Percentiles rank a stretch among this genome's conserved stretches.
phyloP scores from a whole-genome alignment of 2,888 invertebrate species.

The Conops quadrifasciatus region DNA sequence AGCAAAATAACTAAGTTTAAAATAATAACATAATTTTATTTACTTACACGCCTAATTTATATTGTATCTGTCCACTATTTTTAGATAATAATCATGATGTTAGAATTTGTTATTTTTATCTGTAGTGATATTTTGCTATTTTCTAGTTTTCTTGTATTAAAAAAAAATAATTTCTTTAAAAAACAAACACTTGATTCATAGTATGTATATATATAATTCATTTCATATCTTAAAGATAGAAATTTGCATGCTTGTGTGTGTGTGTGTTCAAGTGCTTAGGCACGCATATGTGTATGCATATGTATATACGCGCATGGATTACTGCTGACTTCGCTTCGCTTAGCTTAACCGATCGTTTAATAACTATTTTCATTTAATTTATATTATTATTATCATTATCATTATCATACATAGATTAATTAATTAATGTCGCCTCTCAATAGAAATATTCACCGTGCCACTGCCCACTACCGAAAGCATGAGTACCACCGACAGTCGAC shows the following conservation, averaged over 20 bases:
- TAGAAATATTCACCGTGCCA: conserved; percentile 32
- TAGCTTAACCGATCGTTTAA: neutral
- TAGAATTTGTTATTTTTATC: conserved; percentile 29
- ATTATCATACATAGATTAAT: conserved; percentile 13
- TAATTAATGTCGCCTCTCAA: conserved; percentile 35
- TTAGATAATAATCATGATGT: conserved; percentile 35
- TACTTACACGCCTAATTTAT: conserved; percentile 24
- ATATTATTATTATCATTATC: conserved; percentile 11
- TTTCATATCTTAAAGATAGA: conserved; percentile 35
- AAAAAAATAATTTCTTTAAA: conserved; percentile 19
- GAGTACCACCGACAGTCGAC: conserved; percentile 35
- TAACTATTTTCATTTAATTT: conserved; percentile 19
- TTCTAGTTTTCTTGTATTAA: conserved; percentile 27
- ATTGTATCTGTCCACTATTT: conserved; percentile 33
- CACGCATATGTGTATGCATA: conserved; percentile 4
- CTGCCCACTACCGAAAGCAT: conserved; percentile 12
- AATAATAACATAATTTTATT: conserved; percentile 28
- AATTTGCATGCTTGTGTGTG: conserved; percentile 30
- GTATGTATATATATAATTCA: neutral
- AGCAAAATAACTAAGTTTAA: conserved; percentile 33
- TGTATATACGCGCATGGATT: conserved; percentile 9
- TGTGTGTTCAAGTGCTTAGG: conserved; percentile 23
- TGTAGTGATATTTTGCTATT: conserved; percentile 15
- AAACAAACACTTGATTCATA: conserved; percentile 10
- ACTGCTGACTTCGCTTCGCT: conserved; percentile 22